Conservation (phyloP, 2,888 invertebrate species). For the Xestia rhomboidea region DNA sequence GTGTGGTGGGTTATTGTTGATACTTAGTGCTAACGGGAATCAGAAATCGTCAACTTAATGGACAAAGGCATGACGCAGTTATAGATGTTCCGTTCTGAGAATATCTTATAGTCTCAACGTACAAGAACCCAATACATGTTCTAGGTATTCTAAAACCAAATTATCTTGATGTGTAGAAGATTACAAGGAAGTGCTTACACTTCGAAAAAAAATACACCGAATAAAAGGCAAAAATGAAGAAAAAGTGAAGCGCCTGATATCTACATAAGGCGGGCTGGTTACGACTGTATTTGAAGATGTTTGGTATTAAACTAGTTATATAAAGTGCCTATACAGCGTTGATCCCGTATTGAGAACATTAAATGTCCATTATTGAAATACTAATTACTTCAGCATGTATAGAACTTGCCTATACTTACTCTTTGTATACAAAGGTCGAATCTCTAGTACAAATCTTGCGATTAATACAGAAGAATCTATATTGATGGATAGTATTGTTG, state of each 20-base stretch:
- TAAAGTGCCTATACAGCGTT: not conserved
- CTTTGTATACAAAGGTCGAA: not conserved
- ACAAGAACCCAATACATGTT: not conserved
- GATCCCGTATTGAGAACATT: conserved; percentile 6
- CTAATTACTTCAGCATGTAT: conserved; percentile 6
- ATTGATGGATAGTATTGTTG: too few relatives aligned
- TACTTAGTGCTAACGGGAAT: too few relatives aligned
- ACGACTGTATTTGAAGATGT: not conserved
- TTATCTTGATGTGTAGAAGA: not conserved
- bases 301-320: not conserved
- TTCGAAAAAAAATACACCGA: not conserved
- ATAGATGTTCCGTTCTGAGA: too few relatives aligned
- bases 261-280: not conserved
- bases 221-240: not conserved
- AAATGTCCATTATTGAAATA: conserved; percentile 8
- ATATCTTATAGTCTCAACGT: too few relatives aligned
- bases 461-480: not conserved
- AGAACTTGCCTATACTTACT: not conserved
- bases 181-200: too few relatives aligned
- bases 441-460: not conserved
- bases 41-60: too few relatives aligned
- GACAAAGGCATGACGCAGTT: too few relatives aligned
- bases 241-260: not conserved
- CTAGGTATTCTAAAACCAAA: conserved; percentile 4
- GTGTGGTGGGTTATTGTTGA: too few relatives aligned